A percentile compares a stretch with the other conserved stretches of the same genome.
phyloP scores from a whole-genome alignment of 2,797 vertebrate genomes.

The Phalloptychus januarius region DNA sequence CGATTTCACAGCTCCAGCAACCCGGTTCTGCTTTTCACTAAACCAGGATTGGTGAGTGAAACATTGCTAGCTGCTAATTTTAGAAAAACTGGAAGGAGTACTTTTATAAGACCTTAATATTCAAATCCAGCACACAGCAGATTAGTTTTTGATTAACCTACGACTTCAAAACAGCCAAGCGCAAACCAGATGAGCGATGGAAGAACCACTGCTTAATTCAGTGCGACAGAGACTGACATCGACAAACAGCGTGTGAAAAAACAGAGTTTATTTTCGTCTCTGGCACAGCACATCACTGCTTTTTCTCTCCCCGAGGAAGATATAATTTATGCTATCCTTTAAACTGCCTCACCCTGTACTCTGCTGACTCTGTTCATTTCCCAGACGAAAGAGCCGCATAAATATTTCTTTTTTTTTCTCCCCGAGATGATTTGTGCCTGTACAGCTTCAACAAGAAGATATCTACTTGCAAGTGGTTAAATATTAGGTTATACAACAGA shows the following conservation, averaged over 20 bases:
- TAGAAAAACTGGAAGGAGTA: neutral
- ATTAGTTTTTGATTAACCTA: neutral
- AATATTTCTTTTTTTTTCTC: conserved; percentile 50
- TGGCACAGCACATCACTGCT: conserved; percentile 41
- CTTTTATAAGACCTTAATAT: neutral
- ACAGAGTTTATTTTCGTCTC: conserved; percentile 66
- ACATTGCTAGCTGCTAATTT: neutral
- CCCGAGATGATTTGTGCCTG: conserved; percentile 43
- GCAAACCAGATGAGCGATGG: conserved; percentile 6
- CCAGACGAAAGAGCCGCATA: conserved; percentile 47
- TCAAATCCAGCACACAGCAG: neutral
- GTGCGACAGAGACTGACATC: conserved; percentile 13
- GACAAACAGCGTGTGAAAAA: conserved; percentile 30
- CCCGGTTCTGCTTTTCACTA: too few species aligned
- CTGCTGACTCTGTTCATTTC: conserved; percentile 59
- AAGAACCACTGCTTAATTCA: conserved; percentile 11
- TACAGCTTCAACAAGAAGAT: conserved; percentile 23
- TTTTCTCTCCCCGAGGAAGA: conserved; percentile 51
- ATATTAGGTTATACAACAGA: conserved; percentile 23
- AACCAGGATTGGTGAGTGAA: too few species aligned
- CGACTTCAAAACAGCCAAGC: neutral
- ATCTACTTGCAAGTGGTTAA: conserved; percentile 36
- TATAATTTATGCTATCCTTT: conserved; percentile 69
- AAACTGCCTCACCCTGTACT: conserved; percentile 43
- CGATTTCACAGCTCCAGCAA: neutral